Percentiles rank a stretch among this genome's conserved stretches.
phyloP scores from a whole-genome alignment of 2,113 vertebrate genomes.

The Chaetops frenatus region DNA sequence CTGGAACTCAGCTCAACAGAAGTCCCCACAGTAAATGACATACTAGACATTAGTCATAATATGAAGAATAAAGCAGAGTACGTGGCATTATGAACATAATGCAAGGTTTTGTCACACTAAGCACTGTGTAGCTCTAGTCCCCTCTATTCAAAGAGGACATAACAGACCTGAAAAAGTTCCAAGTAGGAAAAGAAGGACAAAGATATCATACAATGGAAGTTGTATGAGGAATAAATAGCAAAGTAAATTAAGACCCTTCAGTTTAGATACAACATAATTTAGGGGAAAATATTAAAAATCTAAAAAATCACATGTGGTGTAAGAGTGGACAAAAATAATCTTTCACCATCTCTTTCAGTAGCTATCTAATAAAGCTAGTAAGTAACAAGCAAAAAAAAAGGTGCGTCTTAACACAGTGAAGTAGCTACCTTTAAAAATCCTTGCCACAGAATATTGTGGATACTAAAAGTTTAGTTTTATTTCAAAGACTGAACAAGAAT shows the following conservation, averaged over 20 bases:
- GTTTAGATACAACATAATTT: not conserved
- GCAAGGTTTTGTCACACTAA: not conserved
- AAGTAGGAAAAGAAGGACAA: not conserved
- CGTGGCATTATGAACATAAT: not conserved
- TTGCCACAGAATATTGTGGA: not conserved
- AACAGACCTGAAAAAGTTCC: not conserved
- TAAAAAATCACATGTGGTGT: not conserved
- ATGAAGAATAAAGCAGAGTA: not conserved
- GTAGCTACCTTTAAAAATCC: not conserved
- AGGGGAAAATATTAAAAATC: not conserved
- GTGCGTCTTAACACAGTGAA: not conserved
- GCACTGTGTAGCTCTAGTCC: not conserved
- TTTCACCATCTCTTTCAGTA: not conserved
- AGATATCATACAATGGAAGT: not conserved
- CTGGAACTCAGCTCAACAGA: fast-evolving
- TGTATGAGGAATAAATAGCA: not conserved
- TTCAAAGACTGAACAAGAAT: not conserved
- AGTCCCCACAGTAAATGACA: not conserved
- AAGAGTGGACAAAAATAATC: not conserved
- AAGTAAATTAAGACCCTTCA: not conserved
- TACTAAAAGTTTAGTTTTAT: not conserved
- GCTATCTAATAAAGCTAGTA: not conserved
- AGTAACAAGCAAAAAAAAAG: not conserved
- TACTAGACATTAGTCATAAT: not conserved
- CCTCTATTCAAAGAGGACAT: not conserved